Percentiles rank a stretch among this genome's conserved stretches.
Evolutionary conservation across 2,888 invertebrate species (phyloP).

Genomic region (Epinotia bilunana): DNA sequence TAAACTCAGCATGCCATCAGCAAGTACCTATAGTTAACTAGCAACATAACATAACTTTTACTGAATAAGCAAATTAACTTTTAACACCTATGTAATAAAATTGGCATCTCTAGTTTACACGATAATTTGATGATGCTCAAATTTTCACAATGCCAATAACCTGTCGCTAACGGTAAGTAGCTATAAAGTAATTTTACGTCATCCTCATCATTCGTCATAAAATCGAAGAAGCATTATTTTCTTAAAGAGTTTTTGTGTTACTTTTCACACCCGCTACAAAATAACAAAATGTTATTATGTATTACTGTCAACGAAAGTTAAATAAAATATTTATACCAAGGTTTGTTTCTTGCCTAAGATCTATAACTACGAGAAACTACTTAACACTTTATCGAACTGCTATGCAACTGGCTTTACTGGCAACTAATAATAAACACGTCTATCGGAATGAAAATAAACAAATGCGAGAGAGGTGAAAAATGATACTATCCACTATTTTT

Average conservation of each 20-base stretch:
- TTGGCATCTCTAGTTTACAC: slow-evolving; percentile 26
- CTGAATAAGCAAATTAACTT: slow-evolving; percentile 9
- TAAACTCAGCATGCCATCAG: background rate
- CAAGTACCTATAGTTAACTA: background rate
- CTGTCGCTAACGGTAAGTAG: slow-evolving; percentile 8
- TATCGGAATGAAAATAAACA: slow-evolving; percentile 5
- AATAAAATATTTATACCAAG: background rate
- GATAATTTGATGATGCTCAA: slow-evolving; percentile 29
- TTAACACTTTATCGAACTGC: no score
- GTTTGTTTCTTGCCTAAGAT: background rate
- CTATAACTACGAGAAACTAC: background rate
- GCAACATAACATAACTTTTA: background rate
- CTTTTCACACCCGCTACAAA: no score
- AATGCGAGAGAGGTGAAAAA: slow-evolving; percentile 8
- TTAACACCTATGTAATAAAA: slow-evolving; percentile 18
- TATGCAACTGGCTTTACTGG: background rate
- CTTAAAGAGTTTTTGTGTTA: no score
- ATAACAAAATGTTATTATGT: no score
- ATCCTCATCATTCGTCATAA: background rate
- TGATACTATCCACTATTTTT: slow-evolving; percentile 35
- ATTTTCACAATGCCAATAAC: slow-evolving; percentile 17
- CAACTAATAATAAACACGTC: background rate
- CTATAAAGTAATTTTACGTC: background rate
- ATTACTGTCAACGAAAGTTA: no score
- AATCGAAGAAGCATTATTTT: no score